phyloP scores from a whole-genome alignment of 2,888 invertebrate species.

The Hirtodrosophila duncani region DNA sequence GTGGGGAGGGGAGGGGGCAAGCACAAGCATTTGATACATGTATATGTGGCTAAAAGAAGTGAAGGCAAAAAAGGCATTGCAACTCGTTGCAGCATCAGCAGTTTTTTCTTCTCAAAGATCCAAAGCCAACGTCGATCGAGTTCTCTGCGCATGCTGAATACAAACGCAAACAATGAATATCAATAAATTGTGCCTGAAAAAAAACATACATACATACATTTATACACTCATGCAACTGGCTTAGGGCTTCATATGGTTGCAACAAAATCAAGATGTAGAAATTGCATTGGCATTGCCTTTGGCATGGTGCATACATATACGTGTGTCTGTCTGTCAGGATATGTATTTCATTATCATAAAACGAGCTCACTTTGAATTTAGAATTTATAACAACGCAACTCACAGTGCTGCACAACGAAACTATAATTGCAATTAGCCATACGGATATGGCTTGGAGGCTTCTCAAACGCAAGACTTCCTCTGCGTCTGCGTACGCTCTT shows the following conservation, averaged over 20 bases:
- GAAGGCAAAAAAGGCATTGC: constrained; percentile 30
- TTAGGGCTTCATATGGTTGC: constrained; percentile 4
- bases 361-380: constrained; percentile 51
- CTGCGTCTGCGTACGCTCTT: constrained; percentile 10
- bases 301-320: neutral
- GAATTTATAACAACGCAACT: constrained; percentile 37
- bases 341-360: constrained; percentile 51
- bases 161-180: constrained; percentile 61
- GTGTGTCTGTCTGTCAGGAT: constrained; percentile 2
- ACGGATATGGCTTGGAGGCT: too few relatives aligned
- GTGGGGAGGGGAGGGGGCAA: too few relatives aligned
- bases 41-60: constrained; percentile 50
- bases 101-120: constrained; percentile 18
- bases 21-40: too few relatives aligned
- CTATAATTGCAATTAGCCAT: constrained; percentile 40
- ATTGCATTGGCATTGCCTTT: constrained; percentile 14
- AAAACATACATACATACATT: constrained; percentile 3
- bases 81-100: constrained; percentile 5
- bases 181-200: constrained; percentile 52
- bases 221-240: too few relatives aligned
- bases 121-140: constrained; percentile 5
- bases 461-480: too few relatives aligned
- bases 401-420: constrained; percentile 53
- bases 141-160: constrained; percentile 31
- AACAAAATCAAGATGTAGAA: constrained; percentile 41